Evolutionary conservation across 2,113 vertebrate genomes (phyloP).

Genomic region (Upupa epops): DNA sequence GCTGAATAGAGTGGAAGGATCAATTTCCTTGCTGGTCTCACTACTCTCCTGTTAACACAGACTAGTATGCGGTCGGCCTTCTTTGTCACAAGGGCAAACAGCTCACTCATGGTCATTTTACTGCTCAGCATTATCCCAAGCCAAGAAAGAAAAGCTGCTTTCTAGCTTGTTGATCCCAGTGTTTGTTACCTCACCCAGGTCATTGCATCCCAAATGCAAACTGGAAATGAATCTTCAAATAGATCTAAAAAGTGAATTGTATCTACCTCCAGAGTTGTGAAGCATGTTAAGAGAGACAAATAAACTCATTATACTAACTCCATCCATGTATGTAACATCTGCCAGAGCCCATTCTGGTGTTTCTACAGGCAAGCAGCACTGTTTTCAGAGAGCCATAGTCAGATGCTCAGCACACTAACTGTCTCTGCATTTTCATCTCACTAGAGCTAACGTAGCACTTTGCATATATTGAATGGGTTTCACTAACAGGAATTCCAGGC

Average conservation of each 20-base stretch:
- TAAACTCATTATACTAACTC: background rate
- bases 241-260: background rate
- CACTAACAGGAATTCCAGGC: background rate
- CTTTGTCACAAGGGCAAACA: background rate
- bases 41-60: background rate
- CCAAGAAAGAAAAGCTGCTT: background rate
- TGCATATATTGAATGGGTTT: background rate
- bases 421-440: background rate
- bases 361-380: background rate
- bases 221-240: background rate
- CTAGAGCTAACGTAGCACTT: background rate
- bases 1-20: background rate
- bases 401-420: background rate
- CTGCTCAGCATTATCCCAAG: background rate
- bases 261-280: background rate
- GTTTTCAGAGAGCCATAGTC: background rate
- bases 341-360: background rate
- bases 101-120: background rate
- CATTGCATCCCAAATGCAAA: background rate
- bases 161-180: background rate
- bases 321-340: background rate
- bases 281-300: background rate
- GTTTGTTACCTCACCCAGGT: background rate
- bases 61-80: background rate
- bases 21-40: background rate